Evolutionary conservation across 1,140 invertebrate genomes (phyloP), one percentile per base, ranked within the genome.

Genomic region (Lasioglossum albipes): DNA sequence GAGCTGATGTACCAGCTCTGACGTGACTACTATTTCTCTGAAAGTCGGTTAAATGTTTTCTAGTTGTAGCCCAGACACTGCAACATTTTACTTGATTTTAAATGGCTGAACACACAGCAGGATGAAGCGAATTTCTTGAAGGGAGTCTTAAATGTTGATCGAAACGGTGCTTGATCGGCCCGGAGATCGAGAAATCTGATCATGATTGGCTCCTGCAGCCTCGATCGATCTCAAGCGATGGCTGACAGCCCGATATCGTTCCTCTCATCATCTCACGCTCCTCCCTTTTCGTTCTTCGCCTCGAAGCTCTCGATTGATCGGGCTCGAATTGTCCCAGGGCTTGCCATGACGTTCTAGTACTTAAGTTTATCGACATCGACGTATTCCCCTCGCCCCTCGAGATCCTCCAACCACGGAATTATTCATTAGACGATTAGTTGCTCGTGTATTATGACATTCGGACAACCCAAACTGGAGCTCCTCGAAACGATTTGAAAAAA

Each of bases 311-410:
- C 67, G 22, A 41, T 52, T 7, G 20, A 69, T 64, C 67, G 68
- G n/a, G 31, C 6, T 27, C 5, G 20, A 64, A 45, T 57, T 49
- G 49, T 42, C 65, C 22, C 31, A 62, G 65, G 73, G 65, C 73
- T 75, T 80, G 79, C 79, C 79, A 80, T 80, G 79, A 80, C 79
- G 59, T 62, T 49, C 3, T 80, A 80, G 79, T 75, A 75, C 78
- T 75, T 80, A 75, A 80, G 79, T 69, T 57, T 62, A 67, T 79
- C 41, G 22, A 41, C 36, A 36, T 36, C 36, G 2, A 36, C 36
- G 36, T 36, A 36, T 2, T 5, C 2, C 36, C 36, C 2, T 36
- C 1, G 36, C 36, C 10, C 52, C n/a, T 41, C 27, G 62, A 27
- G 52, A 67, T n/a, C 7, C 27, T 22, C 22, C 10, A 16, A 27